Base-by-base conservation (phyloP, 2,797 vertebrate species). In the Aldrovandia affinis region DNA sequence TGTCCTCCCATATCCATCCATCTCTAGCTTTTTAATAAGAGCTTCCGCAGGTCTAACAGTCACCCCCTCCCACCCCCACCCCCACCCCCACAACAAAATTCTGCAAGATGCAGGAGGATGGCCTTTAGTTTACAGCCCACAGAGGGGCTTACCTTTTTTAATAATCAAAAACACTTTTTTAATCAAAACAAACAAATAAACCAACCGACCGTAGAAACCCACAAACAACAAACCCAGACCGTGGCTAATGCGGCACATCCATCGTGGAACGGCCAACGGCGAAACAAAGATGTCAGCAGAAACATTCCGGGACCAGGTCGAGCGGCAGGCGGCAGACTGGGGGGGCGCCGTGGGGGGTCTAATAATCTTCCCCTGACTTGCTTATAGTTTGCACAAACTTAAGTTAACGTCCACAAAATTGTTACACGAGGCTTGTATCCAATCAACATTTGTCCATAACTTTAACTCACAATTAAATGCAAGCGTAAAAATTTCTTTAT, bases 1-100 rank as follows among this genome's bases (percentile, higher is more conserved):
- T 77, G 22, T 47, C 73, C 73, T 77, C 73, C 73, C 73, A 47
- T 77, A 47, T 81, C 78, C 80, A 84, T 84, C 80, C 65, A 81
- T 84, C 83, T 59, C 80, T 47, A 20, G 20, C 50, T 30, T 81
- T 84, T 84, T 84, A 84, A 84, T 84, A 84, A 84, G 79, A 79
- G 61, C 52, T 57, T 84, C 83, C 42, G 83, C 78, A 28, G 83
- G 78, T 81, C 79, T 50, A 0, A 63, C 78, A 42, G 20, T 55
- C 39, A 77, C 39, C 18, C 36, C 36, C 33, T 30, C 65, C 33
- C 7, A 30, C 33, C 61, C 61, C 33, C 36, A 30, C 36, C 14
- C 55, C 3, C 68, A 39, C 14, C 39, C 73, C 18, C 73, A 47
- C 42, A 44, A 77, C 73, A 47, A 77, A 47, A 47, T 47, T 47